Evolutionary conservation across 2,888 invertebrate species (phyloP), one percentile per base, ranked within the genome.

Genomic region (Magallana nippona): DNA sequence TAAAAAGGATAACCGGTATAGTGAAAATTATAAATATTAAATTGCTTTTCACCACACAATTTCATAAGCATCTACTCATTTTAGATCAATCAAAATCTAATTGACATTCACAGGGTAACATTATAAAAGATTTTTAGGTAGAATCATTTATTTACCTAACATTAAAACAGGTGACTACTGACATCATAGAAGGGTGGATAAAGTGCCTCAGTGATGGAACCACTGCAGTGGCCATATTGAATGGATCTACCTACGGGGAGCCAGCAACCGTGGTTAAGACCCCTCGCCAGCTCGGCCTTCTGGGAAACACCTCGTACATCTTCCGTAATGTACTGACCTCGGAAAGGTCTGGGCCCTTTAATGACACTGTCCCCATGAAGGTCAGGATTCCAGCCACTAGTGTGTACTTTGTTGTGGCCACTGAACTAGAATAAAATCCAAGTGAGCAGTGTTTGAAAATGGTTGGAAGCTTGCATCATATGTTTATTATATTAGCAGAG

Each of bases 181-280:
- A 63, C 63, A 63, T 63, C 15, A 63, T 63, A 22, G 63, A 63
- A 1, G 98, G 98, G 92, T 98, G 98, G 98, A 97, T 97, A 1
- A 96, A 97, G 62, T 89, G 91, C 1, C 85, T 92, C 13, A 27
- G 79, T 2, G 89, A 86, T 15, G 91, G 91, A 1, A 89, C 89
- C 79, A 87, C 86, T 80, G 92, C 92, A 17, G 85, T 93, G 55
- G 91, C 91, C 15, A 85, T 92, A 13, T 79, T 92, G 44, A 90
- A 91, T 84, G 83, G 83, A n/a, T 85, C 86, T 22, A 85, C 87
- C 13, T 89, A 87, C 83, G 91, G 90, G 17, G 87, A 83, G 22
- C 90, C 91, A 2, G 62, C 63, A 1, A 60, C 81, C 1, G 15
- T 81, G 22, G 62, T 11, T 11, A 63, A 63, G 63, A 27, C 13